Evolutionary conservation across 2,797 vertebrate genomes (phyloP), one percentile per base, ranked within the genome.

Genomic region (Alauda arvensis): DNA sequence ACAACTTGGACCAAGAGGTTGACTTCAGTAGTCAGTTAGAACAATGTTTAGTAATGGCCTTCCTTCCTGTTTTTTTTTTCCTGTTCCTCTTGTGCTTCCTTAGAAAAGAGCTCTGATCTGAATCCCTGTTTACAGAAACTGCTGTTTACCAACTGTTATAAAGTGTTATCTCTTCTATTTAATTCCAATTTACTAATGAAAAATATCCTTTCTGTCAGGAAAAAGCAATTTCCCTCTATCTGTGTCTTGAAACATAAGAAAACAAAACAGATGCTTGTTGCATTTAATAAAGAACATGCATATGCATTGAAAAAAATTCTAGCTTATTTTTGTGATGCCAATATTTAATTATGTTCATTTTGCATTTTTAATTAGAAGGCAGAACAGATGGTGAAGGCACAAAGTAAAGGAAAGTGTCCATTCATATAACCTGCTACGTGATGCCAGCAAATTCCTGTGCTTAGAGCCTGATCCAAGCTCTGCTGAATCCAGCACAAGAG

Each of bases 241-340:
- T 91, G 49, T 74, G 90, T 96, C 92, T 95, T 49, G 24, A 95
- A 95, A 95, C 80, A 94, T 95, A 92, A 94, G 87, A 95, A 93
- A 95, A 94, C 94, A 93, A 95, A 96, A 75, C 94, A 96, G 95
- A 95, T 95, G 95, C 91, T 96, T 96, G 94, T 96, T 95, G 83
- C 72, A 68, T 94, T 96, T 95, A 95, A 96, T 95, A 95, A 95
- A 95, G 90, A 92, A 91, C 93, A 93, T 68, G 65, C 90, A 91
- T 93, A 91, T 91, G 92, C 92, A 95, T 88, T 92, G 87, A 91
- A 93, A 94, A 93, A 94, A 92, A 66, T 92, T 94, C 82, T 85
- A 86, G 71, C 85, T 93, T 94, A 92, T 94, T 95, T 95, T 91
- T 95, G 48, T 90, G 91, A 95, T 94, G 94, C 92, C 92, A 95